Evolutionary conservation across 1,140 invertebrate genomes (phyloP).

Genomic region (Leptinotarsa lineolata): DNA sequence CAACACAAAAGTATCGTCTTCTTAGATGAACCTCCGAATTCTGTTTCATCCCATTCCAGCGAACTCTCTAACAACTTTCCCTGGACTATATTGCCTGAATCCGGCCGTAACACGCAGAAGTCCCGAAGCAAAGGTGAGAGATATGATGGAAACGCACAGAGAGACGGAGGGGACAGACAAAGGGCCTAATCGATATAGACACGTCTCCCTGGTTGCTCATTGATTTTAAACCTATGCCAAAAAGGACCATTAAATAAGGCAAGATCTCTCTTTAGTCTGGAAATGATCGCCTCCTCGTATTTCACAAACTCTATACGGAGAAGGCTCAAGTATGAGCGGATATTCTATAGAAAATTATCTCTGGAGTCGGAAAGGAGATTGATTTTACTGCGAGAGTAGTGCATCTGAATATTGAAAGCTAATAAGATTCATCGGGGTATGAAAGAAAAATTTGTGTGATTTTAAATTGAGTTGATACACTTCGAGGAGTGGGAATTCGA

Average conservation of each 20-base stretch:
- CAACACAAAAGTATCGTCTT: no score
- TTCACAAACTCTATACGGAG: background rate
- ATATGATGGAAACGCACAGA: slow-evolving; percentile 30
- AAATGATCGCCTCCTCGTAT: slow-evolving; percentile 9
- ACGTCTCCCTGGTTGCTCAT: slow-evolving; percentile 41
- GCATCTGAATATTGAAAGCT: background rate
- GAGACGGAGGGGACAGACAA: slow-evolving; percentile 36
- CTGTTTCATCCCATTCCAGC: no score
- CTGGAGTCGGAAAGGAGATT: background rate
- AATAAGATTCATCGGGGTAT: background rate
- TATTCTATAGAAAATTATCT: background rate
- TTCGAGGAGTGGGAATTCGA: no score
- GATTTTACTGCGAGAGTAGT: background rate
- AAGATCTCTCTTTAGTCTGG: slow-evolving; percentile 14
- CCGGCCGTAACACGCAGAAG: slow-evolving; percentile 1
- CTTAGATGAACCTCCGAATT: no score
- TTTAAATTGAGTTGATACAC: no score
- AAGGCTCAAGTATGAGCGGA: background rate
- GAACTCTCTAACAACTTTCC: no score
- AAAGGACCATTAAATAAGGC: slow-evolving; percentile 18
- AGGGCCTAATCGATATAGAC: slow-evolving; percentile 45
- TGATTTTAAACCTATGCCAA: slow-evolving; percentile 41
- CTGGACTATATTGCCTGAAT: background rate
- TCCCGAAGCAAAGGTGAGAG: slow-evolving; percentile 20
- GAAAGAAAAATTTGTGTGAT: no score